phyloP scores from a whole-genome alignment of 92 coral and sea anemone species.

The Umimayanthus kanabou region DNA sequence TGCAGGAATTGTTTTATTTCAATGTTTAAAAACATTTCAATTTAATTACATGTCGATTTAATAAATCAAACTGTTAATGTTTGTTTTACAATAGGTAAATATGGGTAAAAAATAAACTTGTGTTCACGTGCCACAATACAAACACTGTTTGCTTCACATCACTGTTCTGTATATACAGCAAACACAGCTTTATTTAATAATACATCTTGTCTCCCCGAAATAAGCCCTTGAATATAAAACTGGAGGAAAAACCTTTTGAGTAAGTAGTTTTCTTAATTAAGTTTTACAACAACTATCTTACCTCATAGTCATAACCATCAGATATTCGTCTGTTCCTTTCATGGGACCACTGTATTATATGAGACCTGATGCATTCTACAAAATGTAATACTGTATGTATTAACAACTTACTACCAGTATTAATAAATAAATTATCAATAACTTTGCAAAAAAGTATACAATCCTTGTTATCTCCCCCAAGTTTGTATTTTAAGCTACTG shows the following conservation, averaged over 20 bases:
- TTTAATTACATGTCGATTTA: no score
- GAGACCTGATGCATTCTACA: conserved; percentile 37
- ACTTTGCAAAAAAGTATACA: neutral
- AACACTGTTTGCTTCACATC: no score
- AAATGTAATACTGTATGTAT: neutral
- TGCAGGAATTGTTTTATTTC: no score
- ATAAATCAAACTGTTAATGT: no score
- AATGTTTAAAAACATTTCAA: no score
- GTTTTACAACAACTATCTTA: conserved; percentile 13
- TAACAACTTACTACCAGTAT: neutral
- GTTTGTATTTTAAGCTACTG: neutral
- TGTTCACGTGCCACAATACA: no score
- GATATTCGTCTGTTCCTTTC: conserved; percentile 37
- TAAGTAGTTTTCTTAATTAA: neutral
- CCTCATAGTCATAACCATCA: conserved; percentile 43
- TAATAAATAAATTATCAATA: neutral
- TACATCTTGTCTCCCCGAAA: neutral
- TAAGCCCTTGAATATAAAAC: neutral
- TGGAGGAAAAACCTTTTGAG: neutral
- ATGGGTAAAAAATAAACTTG: no score
- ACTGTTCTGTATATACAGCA: neutral
- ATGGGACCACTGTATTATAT: conserved; percentile 41
- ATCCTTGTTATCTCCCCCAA: neutral
- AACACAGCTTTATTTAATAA: neutral
- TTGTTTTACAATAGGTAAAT: no score